A percentile compares a stretch with the other conserved stretches of the same genome.
Conservation (phyloP, 1,140 invertebrate genomes). For the Aphidius ervi region DNA sequence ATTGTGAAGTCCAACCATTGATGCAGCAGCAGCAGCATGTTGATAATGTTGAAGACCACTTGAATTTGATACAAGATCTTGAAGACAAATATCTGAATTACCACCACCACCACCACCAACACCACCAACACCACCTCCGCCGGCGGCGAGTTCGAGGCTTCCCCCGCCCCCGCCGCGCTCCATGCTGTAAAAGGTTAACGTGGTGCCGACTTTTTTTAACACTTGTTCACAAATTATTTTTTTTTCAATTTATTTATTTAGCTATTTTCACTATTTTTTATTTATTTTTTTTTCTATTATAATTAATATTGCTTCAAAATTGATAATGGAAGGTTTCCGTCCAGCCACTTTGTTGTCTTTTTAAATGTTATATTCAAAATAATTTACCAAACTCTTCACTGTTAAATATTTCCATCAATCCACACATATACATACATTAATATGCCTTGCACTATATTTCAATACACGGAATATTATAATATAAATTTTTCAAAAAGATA, state of each 20-base stretch:
- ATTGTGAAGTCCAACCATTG: constrained; percentile 58
- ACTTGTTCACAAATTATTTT: constrained; percentile 1
- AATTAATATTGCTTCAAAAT: no score
- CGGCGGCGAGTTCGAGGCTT: constrained; percentile 53
- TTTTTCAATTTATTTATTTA: constrained; percentile 6
- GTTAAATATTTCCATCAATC: no score
- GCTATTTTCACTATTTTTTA: background rate
- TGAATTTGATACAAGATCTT: constrained; percentile 62
- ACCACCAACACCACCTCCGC: constrained; percentile 55
- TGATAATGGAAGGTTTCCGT: no score
- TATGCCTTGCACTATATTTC: no score
- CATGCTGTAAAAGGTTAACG: constrained; percentile 54
- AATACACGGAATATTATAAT: no score
- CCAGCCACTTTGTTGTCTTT: no score
- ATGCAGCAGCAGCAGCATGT: constrained; percentile 61
- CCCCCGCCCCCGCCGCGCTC: constrained; percentile 51
- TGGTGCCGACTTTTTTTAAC: constrained; percentile 44
- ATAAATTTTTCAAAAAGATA: no score
- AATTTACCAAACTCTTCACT: no score
- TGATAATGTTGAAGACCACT: constrained; percentile 56
- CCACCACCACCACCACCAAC: constrained; percentile 56
- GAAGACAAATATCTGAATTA: constrained; percentile 65
- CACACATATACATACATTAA: no score
- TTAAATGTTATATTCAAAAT: no score
- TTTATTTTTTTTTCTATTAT: background rate